Evolutionary conservation across 2,888 invertebrate genomes (phyloP), one percentile per base, ranked within the genome.

Genomic region (Philhelius pedissequus): DNA sequence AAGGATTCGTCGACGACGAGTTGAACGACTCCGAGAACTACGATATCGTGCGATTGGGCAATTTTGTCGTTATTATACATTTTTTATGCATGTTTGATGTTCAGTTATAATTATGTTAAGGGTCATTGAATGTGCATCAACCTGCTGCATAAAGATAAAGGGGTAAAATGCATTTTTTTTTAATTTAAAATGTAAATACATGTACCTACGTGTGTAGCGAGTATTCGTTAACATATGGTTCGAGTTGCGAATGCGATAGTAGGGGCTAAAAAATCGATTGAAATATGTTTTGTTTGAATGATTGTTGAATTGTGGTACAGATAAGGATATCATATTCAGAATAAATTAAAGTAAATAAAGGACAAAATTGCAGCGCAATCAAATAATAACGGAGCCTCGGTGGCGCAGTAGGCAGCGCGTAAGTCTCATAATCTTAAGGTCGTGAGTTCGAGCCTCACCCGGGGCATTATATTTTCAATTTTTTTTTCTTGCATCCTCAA

Each of bases 391-490:
- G 11, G 22, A 58, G 86, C 83, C 86, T 83, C 83, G 86, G 83
- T 86, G 86, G 83, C 86, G 86, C 86, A 86, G 86, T 86, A 76
- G 86, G 83, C 83, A 83, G 83, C 86, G 83, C 86, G 86, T 86
- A 86, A 84, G 86, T 86, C 83, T 86, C 83, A 86, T 86, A 83
- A 86, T 86, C 86, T 86, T 86, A 86, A 86, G 83, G 86, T 86
- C 86, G 86, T 60, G 76, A 58, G 43, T 88, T 88, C 82, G 84
- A 88, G 87, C 87, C 87, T 87, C 87, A 87, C 87, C 87, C 88
- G 89, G 89, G 87, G 89, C 88, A 88, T 13, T 86, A 3, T 1
- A 7, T 86, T 89, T 88, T 89, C n/a, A n/a, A n/a, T 75, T 18
- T 8, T 43, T 7, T 3, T n/a, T n/a, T n/a, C n/a, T n/a, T n/a